A percentile compares a stretch with the other conserved stretches of the same genome.
Conservation (phyloP, 2,113 vertebrate genomes). For the Odontophorus gujanensis region DNA sequence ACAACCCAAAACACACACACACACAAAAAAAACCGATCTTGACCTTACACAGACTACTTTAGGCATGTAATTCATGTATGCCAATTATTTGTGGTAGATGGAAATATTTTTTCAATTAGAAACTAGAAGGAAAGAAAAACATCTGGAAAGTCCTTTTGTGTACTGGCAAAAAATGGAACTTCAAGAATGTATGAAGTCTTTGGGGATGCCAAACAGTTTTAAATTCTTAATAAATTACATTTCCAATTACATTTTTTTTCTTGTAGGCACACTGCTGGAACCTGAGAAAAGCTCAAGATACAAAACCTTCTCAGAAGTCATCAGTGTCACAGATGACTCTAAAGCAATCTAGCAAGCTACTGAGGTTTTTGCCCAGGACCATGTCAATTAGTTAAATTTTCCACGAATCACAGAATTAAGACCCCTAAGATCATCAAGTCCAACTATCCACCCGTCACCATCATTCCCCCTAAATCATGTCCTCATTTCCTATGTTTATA, state of each 20-base stretch:
- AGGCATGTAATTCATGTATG: neutral
- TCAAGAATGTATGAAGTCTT: neutral
- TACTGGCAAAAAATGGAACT: neutral
- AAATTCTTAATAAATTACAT: neutral
- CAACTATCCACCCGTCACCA: no score
- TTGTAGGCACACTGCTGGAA: neutral
- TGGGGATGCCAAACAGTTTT: neutral
- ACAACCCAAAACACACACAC: neutral
- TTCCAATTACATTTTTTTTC: neutral
- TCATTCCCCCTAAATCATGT: no score
- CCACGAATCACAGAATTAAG: no score
- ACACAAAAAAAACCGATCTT: neutral
- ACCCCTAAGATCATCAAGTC: no score
- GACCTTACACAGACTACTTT: neutral
- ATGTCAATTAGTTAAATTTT: neutral
- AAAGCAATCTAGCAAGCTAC: neutral
- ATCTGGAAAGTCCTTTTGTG: neutral
- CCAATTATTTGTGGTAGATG: neutral
- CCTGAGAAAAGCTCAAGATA: neutral
- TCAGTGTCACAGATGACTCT: neutral
- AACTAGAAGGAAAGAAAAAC: neutral
- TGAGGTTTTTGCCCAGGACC: neutral
- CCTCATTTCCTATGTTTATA: neutral
- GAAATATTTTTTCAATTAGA: slow-evolving; percentile 2
- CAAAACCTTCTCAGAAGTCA: neutral